A percentile compares a stretch with the other conserved stretches of the same genome.
Evolutionary conservation across 2,113 vertebrate species (phyloP).

Genomic region (Emydura subglobosa): DNA sequence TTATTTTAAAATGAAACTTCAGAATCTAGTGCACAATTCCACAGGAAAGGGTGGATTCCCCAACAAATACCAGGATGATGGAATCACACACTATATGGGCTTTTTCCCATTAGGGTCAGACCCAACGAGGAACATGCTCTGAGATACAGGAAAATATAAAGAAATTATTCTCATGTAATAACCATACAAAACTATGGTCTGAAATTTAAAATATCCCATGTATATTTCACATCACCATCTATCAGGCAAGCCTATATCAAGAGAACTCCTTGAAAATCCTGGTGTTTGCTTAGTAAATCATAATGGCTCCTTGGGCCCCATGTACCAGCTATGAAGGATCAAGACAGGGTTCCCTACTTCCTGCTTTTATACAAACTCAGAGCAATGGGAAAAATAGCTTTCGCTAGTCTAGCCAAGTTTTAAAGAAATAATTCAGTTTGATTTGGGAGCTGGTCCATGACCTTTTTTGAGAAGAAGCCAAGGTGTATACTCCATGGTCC

Average conservation of each 20-base stretch:
- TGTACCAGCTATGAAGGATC: neutral
- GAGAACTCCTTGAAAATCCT: neutral
- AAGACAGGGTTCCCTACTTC: neutral
- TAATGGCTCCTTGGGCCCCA: neutral
- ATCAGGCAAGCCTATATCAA: neutral
- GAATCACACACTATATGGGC: neutral
- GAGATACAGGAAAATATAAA: neutral
- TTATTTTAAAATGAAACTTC: neutral
- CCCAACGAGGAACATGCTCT: neutral
- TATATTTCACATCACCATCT: neutral
- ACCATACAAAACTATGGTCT: neutral
- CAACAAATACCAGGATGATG: neutral
- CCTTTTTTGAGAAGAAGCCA: neutral
- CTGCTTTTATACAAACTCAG: neutral
- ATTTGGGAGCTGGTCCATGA: neutral
- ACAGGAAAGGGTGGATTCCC: neutral
- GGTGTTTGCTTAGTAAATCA: neutral
- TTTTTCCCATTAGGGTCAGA: neutral
- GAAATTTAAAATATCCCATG: neutral
- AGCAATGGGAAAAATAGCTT: slow-evolving; percentile 11
- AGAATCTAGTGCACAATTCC: neutral
- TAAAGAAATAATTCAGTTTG: slow-evolving; percentile 14
- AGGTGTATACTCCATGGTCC: neutral
- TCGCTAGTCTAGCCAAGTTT: slow-evolving; percentile 14
- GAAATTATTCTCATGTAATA: neutral